Percentiles rank a stretch among this genome's conserved stretches.
Conservation (phyloP, 2,797 vertebrate genomes). For the Monodelphis domestica region DNA sequence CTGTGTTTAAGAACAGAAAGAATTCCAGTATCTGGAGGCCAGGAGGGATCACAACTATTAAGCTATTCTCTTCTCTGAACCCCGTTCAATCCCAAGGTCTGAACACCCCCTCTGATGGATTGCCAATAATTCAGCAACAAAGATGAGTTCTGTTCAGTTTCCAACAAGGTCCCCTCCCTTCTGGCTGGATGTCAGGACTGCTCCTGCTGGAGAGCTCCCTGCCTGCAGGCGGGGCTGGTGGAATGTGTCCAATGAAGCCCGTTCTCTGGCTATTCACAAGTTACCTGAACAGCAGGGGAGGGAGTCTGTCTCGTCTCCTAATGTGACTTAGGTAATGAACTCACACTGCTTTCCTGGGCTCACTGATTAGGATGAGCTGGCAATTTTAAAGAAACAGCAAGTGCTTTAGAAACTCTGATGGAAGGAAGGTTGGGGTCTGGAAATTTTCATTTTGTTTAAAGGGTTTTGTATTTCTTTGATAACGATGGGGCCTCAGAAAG, state of each 20-base stretch:
- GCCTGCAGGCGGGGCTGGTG: background rate
- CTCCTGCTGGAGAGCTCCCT: background rate
- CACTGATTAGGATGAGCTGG: background rate
- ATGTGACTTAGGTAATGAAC: background rate
- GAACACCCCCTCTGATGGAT: background rate
- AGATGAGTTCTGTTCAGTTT: background rate
- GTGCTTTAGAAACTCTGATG: background rate
- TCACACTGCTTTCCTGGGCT: background rate
- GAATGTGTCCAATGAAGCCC: background rate
- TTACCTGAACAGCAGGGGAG: background rate
- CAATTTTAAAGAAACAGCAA: background rate
- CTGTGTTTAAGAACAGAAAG: background rate
- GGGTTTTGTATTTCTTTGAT: background rate
- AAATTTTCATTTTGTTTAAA: background rate
- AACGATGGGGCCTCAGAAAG: background rate
- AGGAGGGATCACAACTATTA: background rate
- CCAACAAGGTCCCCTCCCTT: background rate
- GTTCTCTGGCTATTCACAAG: background rate
- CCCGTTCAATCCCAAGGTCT: background rate
- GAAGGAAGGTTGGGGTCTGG: background rate
- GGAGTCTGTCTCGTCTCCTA: background rate
- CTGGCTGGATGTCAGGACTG: background rate
- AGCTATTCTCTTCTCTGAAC: background rate
- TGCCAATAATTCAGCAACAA: background rate
- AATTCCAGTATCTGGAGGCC: background rate